These are phyloP conservation scores for Regulus satrapa DNA, from an alignment of 2,113 vertebrate genomes.

Conservation along the genomic window DNA sequence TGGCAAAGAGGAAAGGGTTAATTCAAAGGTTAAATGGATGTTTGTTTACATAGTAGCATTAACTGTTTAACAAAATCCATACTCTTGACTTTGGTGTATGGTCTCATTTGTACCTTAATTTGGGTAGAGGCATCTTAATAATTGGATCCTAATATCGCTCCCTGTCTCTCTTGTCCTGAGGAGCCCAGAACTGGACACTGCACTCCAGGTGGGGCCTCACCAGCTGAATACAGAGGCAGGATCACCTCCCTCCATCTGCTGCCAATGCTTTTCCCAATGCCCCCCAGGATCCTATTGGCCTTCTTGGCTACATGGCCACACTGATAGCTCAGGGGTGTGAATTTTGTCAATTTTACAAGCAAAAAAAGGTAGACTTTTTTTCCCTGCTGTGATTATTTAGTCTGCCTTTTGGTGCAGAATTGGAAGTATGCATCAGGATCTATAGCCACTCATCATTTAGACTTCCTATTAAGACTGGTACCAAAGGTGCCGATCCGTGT, in stretches of 20 bases:
- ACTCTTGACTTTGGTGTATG: background rate
- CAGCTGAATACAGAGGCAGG: background rate
- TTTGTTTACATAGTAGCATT: background rate
- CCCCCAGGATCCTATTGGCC: accelerated
- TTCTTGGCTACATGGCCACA: background rate
- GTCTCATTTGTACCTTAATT: background rate
- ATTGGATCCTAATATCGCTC: background rate
- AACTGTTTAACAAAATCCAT: background rate
- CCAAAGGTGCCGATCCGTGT: background rate
- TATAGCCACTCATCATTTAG: background rate
- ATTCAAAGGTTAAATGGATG: background rate
- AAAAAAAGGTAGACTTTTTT: background rate
- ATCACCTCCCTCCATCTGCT: background rate
- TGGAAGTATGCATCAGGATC: background rate
- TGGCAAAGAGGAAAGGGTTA: background rate
- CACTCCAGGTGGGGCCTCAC: background rate
- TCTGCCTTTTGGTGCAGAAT: background rate
- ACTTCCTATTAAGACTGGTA: background rate
- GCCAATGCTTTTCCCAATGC: background rate
- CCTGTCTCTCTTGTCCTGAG: background rate
- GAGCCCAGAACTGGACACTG: background rate
- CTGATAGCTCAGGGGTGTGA: background rate
- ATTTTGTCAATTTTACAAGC: background rate
- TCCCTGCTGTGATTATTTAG: background rate
- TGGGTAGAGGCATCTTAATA: background rate